Percentiles rank a stretch among this genome's conserved stretches.
These are phyloP conservation scores for Etheostoma cragini DNA, from an alignment of 2,113 vertebrate species.

Conservation along the genomic window DNA sequence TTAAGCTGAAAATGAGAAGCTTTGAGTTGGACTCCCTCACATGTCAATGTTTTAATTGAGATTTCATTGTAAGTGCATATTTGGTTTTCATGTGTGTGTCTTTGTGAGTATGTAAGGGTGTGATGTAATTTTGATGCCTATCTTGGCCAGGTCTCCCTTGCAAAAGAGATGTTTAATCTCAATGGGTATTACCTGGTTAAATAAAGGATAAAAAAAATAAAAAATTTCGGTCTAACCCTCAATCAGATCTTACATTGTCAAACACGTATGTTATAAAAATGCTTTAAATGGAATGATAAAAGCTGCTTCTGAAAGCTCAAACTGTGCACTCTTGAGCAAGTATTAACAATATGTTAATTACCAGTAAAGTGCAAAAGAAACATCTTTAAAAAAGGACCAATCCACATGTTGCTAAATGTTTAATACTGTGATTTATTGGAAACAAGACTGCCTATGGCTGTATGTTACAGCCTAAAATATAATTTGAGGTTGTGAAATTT, in stretches of 20 bases:
- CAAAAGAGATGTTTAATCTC: too few species aligned
- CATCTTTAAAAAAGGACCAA: neutral
- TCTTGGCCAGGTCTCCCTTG: too few species aligned
- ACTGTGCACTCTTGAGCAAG: slow-evolving; percentile 16
- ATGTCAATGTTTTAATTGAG: too few species aligned
- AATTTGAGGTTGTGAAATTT: neutral
- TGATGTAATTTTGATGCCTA: too few species aligned
- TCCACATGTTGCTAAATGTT: neutral
- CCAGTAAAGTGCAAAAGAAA: neutral
- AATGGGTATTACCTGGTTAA: too few species aligned
- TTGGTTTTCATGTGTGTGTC: too few species aligned
- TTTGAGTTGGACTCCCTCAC: too few species aligned
- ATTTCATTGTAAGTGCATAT: too few species aligned
- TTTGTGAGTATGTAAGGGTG: too few species aligned
- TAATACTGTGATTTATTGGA: neutral
- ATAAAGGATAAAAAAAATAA: too few species aligned
- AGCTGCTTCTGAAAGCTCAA: slow-evolving; percentile 25
- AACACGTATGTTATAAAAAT: neutral
- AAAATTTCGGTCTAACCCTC: neutral
- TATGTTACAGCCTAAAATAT: neutral
- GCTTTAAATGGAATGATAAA: neutral
- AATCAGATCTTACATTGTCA: neutral
- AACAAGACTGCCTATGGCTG: neutral
- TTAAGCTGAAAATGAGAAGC: too few species aligned
- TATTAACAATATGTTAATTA: neutral